Evolutionary conservation across 2,888 invertebrate species (phyloP).

Genomic region (Spilarctia lutea): DNA sequence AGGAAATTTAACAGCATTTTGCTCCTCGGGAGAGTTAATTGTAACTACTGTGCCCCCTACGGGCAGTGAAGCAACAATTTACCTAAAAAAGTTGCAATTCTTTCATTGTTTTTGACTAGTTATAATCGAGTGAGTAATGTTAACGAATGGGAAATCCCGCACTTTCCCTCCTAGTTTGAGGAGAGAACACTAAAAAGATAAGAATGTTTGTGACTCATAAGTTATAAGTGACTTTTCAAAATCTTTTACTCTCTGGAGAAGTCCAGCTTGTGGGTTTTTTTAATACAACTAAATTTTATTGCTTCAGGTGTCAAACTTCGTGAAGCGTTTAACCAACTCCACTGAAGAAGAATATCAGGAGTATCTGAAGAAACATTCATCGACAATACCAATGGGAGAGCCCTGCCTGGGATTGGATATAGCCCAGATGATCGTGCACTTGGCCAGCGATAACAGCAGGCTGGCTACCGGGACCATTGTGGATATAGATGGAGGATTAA

Average conservation of each 20-base stretch:
- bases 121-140: too few relatives aligned
- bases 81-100: too few relatives aligned
- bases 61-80: too few relatives aligned
- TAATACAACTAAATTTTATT: background rate
- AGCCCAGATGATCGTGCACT: constrained; percentile 92
- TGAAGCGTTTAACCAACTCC: constrained; percentile 45
- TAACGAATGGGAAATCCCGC: too few relatives aligned
- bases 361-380: constrained; percentile 35
- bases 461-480: constrained; percentile 91
- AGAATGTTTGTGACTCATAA: background rate
- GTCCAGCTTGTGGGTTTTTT: too few relatives aligned
- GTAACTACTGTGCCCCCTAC: too few relatives aligned
- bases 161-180: background rate
- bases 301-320: constrained; percentile 20
- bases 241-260: too few relatives aligned
- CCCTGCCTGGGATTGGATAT: constrained; percentile 87
- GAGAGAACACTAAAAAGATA: too few relatives aligned
- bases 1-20: too few relatives aligned
- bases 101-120: too few relatives aligned
- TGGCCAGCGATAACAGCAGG: constrained; percentile 93
- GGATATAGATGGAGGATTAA: constrained; percentile 53
- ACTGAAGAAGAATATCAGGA: constrained; percentile 46
- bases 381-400: constrained; percentile 47
- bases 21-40: too few relatives aligned
- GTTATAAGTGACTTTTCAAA: background rate